Percentiles rank a stretch among this genome's conserved stretches.
These are phyloP conservation scores for Okapia johnstoni DNA, from an alignment of 2,113 vertebrate genomes.

Conservation along the genomic window DNA sequence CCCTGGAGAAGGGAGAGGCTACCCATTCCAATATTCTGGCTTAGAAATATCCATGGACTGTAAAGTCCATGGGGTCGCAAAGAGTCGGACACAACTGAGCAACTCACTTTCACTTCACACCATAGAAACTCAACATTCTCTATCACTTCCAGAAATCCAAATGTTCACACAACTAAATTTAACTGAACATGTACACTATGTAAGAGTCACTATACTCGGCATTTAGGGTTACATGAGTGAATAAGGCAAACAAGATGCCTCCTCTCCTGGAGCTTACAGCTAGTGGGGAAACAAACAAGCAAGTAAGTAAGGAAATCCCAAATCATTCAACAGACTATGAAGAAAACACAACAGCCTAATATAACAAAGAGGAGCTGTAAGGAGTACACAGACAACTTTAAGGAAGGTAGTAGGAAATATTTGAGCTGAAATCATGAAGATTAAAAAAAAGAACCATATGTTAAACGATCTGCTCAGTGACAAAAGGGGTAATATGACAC, in stretches of 20 bases:
- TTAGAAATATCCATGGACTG: background rate
- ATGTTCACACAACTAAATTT: constrained; percentile 8
- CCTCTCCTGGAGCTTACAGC: background rate
- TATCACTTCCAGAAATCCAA: background rate
- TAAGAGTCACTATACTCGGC: background rate
- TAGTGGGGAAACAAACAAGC: background rate
- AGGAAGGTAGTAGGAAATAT: background rate
- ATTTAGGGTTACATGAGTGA: background rate
- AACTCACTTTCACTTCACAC: background rate
- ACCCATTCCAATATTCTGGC: background rate
- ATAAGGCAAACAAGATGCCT: background rate
- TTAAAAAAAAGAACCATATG: background rate
- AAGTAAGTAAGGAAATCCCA: background rate
- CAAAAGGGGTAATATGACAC: background rate
- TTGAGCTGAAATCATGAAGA: background rate
- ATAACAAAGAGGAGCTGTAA: background rate
- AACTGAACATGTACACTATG: background rate
- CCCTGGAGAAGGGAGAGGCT: background rate
- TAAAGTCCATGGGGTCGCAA: background rate
- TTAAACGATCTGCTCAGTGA: background rate
- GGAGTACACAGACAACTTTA: background rate
- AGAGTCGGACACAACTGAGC: background rate
- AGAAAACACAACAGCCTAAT: background rate
- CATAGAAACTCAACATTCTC: background rate
- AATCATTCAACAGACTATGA: background rate